Evolutionary conservation across 2,797 vertebrate genomes (phyloP), one percentile per base, ranked within the genome.

Genomic region (Pelodytes ibericus): DNA sequence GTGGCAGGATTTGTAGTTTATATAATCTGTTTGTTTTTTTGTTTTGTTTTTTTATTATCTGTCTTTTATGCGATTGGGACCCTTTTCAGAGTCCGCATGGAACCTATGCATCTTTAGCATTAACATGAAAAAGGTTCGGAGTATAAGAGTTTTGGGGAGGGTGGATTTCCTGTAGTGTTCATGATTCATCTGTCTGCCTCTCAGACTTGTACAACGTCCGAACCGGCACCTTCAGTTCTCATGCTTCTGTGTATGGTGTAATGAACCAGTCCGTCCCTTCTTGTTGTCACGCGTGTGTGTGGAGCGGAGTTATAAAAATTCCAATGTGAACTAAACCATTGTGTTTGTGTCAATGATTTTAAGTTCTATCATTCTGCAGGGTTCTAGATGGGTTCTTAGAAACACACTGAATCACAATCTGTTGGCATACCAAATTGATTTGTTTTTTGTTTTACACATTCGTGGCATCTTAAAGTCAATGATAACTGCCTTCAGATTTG

Each of bases 231-330:
- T 31, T 24, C 53, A 65, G 68, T 57, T 67, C 68, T 77, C 60
- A 20, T n/a, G 68, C 68, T 77, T 77, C 44, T 67, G 63, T 66
- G 61, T 72, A 71, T 41, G 31, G 25, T 24, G 11, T 72, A 41
- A 61, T 61, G 39, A 78, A 60, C n/a, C 30, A 25, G 59, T 31
- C 69, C 33, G 73, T 58, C 39, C 59, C 49, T 70, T 39, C 63
- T 72, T 41, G 33, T 36, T 66, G 69, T 78, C 22, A 66, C 26
- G 13, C 44, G 58, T 77, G 75, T 66, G 63, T 67, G 56, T 72
- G 76, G 57, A 72, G 70, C 30, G 25, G 58, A 51, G 33, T 53
- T 78, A 72, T 72, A 72, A 71, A 78, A 27, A 36, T 72, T 61
- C 31, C 24, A 36, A 29, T 72, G 62, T 29, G 31, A 68, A 63